Conservation (phyloP, 2,888 invertebrate genomes). For the Drosophila greeni region DNA sequence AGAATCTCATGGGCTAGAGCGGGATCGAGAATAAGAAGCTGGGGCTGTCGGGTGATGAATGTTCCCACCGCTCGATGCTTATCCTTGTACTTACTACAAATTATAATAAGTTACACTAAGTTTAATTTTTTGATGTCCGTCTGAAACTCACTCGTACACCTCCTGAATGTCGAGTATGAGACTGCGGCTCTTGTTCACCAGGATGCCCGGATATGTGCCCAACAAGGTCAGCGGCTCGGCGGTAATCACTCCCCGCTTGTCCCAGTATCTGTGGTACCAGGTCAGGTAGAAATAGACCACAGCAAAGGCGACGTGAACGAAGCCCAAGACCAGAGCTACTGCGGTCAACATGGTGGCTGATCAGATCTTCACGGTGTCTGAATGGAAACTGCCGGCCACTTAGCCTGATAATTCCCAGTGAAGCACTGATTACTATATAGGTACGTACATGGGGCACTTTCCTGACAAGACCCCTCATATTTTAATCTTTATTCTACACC, state of each 20-base stretch:
- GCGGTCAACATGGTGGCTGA: slow-evolving; percentile 42
- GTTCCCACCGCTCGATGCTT: slow-evolving; percentile 77
- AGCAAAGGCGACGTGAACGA: slow-evolving; percentile 40
- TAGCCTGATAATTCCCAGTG: background rate
- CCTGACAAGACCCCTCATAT: background rate
- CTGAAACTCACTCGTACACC: slow-evolving; percentile 52
- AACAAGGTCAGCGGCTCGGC: slow-evolving; percentile 73
- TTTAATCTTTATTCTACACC: slow-evolving; percentile 7
- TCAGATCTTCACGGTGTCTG: slow-evolving; percentile 14
- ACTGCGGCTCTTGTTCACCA: slow-evolving; percentile 40
- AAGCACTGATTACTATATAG: slow-evolving; percentile 10
- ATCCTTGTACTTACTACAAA: slow-evolving; percentile 68
- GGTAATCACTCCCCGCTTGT: slow-evolving; percentile 71
- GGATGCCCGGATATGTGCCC: slow-evolving; percentile 73
- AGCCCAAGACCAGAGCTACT: slow-evolving; percentile 30
- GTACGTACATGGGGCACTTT: slow-evolving; percentile 3
- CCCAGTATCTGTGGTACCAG: slow-evolving; percentile 77
- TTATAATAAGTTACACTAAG: background rate
- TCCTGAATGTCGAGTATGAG: slow-evolving; percentile 54
- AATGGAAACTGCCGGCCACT: slow-evolving; percentile 39
- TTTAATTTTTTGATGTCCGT: background rate
- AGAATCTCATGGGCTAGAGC: slow-evolving; percentile 76
- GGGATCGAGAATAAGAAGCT: slow-evolving; percentile 77
- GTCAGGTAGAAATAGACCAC: slow-evolving; percentile 62
- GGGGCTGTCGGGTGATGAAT: slow-evolving; percentile 74